A percentile compares a stretch with the other conserved stretches of the same genome.
Evolutionary conservation across 1,140 invertebrate species (phyloP).

Genomic region (Nebria ingens): DNA sequence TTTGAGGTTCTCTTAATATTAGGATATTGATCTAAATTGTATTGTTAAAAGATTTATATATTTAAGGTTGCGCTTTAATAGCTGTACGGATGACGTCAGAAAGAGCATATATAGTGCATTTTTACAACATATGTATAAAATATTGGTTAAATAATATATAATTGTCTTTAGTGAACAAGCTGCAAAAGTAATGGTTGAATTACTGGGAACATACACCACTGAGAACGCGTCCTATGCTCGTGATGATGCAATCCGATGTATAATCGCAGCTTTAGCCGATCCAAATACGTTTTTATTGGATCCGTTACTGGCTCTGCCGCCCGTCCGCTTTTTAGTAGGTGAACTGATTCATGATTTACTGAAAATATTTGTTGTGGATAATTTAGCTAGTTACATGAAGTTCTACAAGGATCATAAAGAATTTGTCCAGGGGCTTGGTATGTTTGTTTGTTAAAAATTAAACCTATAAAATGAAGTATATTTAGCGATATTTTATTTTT

Average conservation of each 20-base stretch:
- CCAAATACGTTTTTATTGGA: slow-evolving; percentile 91
- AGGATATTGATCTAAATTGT: too few relatives aligned
- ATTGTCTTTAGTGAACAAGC: slow-evolving; percentile 65
- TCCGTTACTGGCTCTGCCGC: slow-evolving; percentile 84
- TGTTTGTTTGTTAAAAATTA: too few relatives aligned
- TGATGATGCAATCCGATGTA: slow-evolving; percentile 94
- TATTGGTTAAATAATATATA: too few relatives aligned
- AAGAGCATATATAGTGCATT: too few relatives aligned
- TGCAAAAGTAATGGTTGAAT: slow-evolving; percentile 92
- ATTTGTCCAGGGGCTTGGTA: slow-evolving; percentile 81
- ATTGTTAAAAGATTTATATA: too few relatives aligned
- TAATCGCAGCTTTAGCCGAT: slow-evolving; percentile 87
- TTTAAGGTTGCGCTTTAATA: too few relatives aligned
- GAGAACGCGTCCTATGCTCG: slow-evolving; percentile 93
- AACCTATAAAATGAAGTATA: neutral
- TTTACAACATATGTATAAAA: slow-evolving; percentile 4
- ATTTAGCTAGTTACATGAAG: slow-evolving; percentile 75
- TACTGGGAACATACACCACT: slow-evolving; percentile 89
- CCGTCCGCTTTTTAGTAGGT: slow-evolving; percentile 90
- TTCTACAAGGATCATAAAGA: slow-evolving; percentile 92
- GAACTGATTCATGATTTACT: slow-evolving; percentile 92
- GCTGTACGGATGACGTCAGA: too few relatives aligned
- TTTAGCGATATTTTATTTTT: slow-evolving; percentile 14
- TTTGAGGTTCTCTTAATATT: too few relatives aligned
- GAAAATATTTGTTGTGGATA: slow-evolving; percentile 93